Conservation (phyloP, 2,888 invertebrate species). For the Stegophylla sp. region DNA sequence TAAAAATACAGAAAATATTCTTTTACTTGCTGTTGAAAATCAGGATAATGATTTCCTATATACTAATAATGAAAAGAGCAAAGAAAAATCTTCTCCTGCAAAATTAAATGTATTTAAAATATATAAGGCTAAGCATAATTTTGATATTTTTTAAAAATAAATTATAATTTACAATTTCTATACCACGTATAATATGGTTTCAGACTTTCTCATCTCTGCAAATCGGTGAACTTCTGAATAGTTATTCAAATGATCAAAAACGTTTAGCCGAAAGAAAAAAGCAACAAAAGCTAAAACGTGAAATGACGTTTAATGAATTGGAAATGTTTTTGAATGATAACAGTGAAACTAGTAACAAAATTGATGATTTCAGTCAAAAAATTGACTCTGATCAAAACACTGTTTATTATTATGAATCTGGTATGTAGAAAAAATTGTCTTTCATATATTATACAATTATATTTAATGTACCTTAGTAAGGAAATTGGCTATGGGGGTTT, state of each 20-base stretch:
- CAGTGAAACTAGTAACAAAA: background rate
- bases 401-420: constrained; percentile 43
- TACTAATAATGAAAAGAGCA: background rate
- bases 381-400: constrained; percentile 41
- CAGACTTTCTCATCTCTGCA: constrained; percentile 46
- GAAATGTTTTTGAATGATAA: constrained; percentile 45
- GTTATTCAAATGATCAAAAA: constrained; percentile 32
- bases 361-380: constrained; percentile 39
- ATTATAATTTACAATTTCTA: background rate
- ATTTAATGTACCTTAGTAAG: too few relatives aligned
- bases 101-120: constrained; percentile 45
- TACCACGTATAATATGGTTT: background rate
- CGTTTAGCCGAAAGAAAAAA: constrained; percentile 25
- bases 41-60: constrained; percentile 31
- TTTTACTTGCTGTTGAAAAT: constrained; percentile 41
- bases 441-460: too few relatives aligned
- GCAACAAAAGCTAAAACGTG: constrained; percentile 35
- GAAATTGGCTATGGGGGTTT: too few relatives aligned
- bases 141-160: background rate
- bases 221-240: constrained; percentile 40
- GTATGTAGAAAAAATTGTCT: too few relatives aligned
- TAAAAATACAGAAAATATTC: constrained; percentile 38
- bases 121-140: background rate
- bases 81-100: background rate
- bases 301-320: constrained; percentile 49